Evolutionary conservation across 2,113 vertebrate species (phyloP).

Genomic region (Mobula hypostoma): DNA sequence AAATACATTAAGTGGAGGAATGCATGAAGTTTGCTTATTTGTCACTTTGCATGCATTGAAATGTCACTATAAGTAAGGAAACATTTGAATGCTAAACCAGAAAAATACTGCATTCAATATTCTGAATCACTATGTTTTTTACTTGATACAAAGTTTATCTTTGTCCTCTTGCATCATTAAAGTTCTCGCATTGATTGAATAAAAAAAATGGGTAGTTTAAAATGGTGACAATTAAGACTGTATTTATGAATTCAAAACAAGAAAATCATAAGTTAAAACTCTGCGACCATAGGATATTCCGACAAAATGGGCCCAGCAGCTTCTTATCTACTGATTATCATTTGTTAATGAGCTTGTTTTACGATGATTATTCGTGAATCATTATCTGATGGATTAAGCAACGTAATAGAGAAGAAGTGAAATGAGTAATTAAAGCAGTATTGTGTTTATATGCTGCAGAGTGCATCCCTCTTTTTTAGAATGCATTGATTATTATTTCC

Average conservation of each 20-base stretch:
- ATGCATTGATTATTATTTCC: slow-evolving; percentile 62
- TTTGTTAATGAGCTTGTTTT: slow-evolving; percentile 62
- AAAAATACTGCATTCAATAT: slow-evolving; percentile 1
- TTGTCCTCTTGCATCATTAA: background rate
- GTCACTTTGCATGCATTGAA: background rate
- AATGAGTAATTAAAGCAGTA: slow-evolving; percentile 70
- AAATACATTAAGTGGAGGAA: background rate
- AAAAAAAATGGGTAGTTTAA: background rate
- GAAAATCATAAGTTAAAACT: slow-evolving; percentile 6
- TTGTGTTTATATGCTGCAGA: slow-evolving; percentile 46
- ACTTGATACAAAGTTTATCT: background rate
- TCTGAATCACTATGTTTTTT: background rate
- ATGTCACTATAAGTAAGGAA: background rate
- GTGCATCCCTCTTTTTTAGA: slow-evolving; percentile 44
- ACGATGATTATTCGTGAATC: slow-evolving; percentile 46
- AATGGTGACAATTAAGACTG: background rate
- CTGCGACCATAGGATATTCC: slow-evolving; percentile 40
- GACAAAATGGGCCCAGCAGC: slow-evolving; percentile 56
- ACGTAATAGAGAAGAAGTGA: slow-evolving; percentile 59
- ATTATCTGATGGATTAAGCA: slow-evolving; percentile 54
- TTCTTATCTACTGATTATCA: slow-evolving; percentile 64
- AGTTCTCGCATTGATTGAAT: background rate
- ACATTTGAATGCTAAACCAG: background rate
- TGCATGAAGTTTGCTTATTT: background rate
- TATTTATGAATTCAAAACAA: background rate